A percentile compares a stretch with the other conserved stretches of the same genome.
phyloP scores from a whole-genome alignment of 2,888 invertebrate genomes.

The Latrodectus hesperus region DNA sequence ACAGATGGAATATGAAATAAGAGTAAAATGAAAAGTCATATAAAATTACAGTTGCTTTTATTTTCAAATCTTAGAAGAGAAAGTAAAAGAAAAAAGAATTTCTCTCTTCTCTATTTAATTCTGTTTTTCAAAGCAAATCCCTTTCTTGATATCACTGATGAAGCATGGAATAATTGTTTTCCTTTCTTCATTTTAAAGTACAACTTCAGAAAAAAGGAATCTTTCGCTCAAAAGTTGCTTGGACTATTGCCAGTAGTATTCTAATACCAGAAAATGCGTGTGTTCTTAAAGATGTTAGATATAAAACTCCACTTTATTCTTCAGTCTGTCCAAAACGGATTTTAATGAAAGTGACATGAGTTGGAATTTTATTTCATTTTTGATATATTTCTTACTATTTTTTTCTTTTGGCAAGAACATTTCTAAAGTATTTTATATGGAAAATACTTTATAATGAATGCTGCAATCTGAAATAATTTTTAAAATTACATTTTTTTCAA shows the following conservation, averaged over 20 bases:
- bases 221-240: slow-evolving; percentile 40
- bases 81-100: neutral
- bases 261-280: neutral
- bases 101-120: neutral
- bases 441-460: too few species aligned
- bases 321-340: slow-evolving; percentile 34
- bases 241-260: slow-evolving; percentile 26
- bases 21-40: neutral
- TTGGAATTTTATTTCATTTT: neutral
- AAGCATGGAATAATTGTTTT: slow-evolving; percentile 55
- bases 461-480: too few species aligned
- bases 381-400: neutral
- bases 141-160: slow-evolving; percentile 35
- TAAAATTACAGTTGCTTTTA: neutral
- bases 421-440: too few species aligned
- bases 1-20: neutral
- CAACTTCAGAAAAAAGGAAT: slow-evolving; percentile 15
- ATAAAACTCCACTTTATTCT: slow-evolving; percentile 32
- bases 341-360: slow-evolving; percentile 46
- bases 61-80: neutral
- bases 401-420: neutral
- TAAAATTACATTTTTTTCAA: too few species aligned
- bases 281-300: neutral
- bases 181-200: slow-evolving; percentile 20
- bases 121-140: slow-evolving; percentile 6